Evolutionary conservation across 2,797 vertebrate genomes (phyloP).

Genomic region (Sebastes reedi): DNA sequence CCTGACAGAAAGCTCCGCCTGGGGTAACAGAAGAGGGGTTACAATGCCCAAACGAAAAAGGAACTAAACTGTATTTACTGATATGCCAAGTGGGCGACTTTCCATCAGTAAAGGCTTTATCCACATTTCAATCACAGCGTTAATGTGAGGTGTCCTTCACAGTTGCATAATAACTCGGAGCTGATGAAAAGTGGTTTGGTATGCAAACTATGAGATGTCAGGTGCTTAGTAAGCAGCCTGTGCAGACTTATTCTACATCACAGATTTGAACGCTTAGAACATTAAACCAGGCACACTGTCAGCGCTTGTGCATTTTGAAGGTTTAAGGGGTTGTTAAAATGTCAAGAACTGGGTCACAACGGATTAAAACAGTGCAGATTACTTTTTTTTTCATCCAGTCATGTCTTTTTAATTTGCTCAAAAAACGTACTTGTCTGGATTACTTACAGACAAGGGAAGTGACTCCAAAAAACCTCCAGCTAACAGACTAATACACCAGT

Average conservation of each 20-base stretch:
- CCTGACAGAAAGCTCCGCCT: background rate
- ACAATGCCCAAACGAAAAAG: background rate
- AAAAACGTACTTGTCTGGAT: background rate
- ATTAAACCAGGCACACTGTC: constrained; percentile 47
- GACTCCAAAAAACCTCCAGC: background rate
- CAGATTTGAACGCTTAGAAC: constrained; percentile 36
- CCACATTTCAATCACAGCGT: background rate
- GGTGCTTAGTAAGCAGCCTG: background rate
- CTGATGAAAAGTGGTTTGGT: constrained; percentile 1
- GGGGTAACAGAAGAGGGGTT: background rate
- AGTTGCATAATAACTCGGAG: background rate
- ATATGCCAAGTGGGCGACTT: background rate
- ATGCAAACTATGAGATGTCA: constrained; percentile 23
- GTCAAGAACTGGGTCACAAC: constrained; percentile 42
- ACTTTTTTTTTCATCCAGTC: constrained; percentile 8
- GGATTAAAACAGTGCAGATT: constrained; percentile 56
- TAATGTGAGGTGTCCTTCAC: constrained; percentile 5
- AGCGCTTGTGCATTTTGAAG: constrained; percentile 10
- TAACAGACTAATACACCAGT: background rate
- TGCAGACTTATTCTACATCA: background rate
- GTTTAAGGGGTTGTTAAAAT: constrained; percentile 43
- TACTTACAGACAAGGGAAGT: background rate
- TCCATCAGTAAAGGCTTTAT: background rate
- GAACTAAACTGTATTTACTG: background rate
- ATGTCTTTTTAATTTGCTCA: constrained; percentile 52